Base-by-base conservation (phyloP, 2,113 vertebrate species). In the Eolophus roseicapilla region DNA sequence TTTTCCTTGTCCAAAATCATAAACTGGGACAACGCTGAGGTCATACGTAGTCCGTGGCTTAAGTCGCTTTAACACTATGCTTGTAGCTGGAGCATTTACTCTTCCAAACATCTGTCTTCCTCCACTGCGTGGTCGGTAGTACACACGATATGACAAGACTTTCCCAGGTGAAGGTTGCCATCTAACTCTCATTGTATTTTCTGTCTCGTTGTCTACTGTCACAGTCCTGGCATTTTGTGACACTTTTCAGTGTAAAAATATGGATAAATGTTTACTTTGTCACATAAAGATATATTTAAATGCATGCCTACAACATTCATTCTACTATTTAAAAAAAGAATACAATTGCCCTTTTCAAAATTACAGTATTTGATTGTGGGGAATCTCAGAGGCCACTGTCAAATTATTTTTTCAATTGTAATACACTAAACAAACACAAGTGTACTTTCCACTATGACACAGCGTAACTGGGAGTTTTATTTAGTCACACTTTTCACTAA, bases 1-100 rank as follows among this genome's bases (percentile, higher is more conserved):
- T 98, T 99, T 99, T 95, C 99, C 99, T 94, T 98, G 99, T 89
- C 99, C 98, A 62, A 95, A 98, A 93, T 98, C 99, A 96, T 99
- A 99, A 86, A 99, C 83, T 44, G 99, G 99, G 65, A 98, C 97
- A 59, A 99, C 98, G 2, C 94, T 98, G 96, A 99, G 96, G 93
- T 98, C 92, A 55, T 99, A 99, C 0, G 98, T 98, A 82, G 99
- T 99, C 35, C 94, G 43, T 1, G 99, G 98, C 80, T 98, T 98
- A 60, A 99, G 99, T 47, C 98, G 92, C 94, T 98, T 99, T 88
- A 99, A 74, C 47, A 99, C 77, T 16, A 98, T 98, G 74, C 98
- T 98, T 29, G 98, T 99, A 62, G 86, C 49, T 2, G 98, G 94
- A 21, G 97, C 97, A 0, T 98, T 97, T 53, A 99, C 92, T 96